Conservation (phyloP, 2,797 vertebrate genomes). For the Bradypus variegatus region DNA sequence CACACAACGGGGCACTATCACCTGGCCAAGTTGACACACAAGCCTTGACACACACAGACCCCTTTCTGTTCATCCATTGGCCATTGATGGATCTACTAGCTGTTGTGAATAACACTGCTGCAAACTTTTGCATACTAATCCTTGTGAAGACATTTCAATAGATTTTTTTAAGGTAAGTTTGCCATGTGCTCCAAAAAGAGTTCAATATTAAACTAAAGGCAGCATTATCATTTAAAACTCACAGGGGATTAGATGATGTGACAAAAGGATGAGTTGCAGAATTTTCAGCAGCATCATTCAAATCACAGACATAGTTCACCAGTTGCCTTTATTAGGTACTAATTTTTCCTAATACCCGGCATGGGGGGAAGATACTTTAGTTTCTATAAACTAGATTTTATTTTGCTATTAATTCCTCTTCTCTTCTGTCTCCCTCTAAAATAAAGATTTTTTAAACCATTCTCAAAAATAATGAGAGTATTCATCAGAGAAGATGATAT, state of each 20-base stretch:
- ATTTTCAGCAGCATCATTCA: accelerated
- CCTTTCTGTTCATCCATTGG: neutral
- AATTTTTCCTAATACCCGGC: too few species aligned
- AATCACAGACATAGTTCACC: accelerated
- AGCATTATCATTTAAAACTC: too few species aligned
- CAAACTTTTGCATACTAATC: neutral
- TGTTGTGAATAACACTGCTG: neutral
- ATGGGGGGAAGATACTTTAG: too few species aligned
- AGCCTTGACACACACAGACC: too few species aligned
- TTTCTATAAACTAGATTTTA: neutral
- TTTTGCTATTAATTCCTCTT: neutral
- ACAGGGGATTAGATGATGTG: neutral
- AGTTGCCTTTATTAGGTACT: neutral
- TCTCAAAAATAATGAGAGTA: neutral
- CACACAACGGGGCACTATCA: too few species aligned
- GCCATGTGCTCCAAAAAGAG: neutral
- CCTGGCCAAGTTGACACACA: too few species aligned
- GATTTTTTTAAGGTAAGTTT: neutral
- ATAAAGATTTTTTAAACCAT: neutral
- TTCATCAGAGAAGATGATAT: neutral
- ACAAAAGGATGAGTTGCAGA: neutral
- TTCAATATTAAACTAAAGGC: neutral
- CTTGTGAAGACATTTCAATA: neutral
- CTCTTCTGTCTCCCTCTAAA: neutral
- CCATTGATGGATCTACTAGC: neutral